Evolutionary conservation across 2,797 vertebrate genomes (phyloP), one percentile per base, ranked within the genome.

Genomic region (Eupleurogrammus muticus): DNA sequence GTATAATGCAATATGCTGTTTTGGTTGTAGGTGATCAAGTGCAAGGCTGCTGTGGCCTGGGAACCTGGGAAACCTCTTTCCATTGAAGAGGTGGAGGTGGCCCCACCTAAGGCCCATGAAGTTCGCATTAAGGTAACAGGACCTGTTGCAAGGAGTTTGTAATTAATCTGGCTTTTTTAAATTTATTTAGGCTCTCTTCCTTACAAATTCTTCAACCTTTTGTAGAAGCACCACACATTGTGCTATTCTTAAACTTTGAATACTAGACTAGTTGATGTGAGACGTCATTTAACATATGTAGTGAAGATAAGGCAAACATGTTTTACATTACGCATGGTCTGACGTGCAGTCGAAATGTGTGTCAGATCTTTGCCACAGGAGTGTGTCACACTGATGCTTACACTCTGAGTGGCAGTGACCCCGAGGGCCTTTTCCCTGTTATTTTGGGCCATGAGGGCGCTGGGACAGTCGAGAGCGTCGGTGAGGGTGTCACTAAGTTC

Each of bases 301-400:
- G 12, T 32, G 32, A 42, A 17, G 6, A 21, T 44, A 1, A 53
- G 34, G 50, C 38, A 20, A 13, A 51, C 0, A 4, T 28, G 5
- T 54, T 47, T 40, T 16, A 10, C 50, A 16, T 32, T 24, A 1
- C 10, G 16, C 1, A 40, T 16, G n/a, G 40, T 61, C 34, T 58
- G 21, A 59, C n/a, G 2, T 24, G 1, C 46, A n/a, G 32, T 34
- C 49, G 11, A 40, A 66, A 23, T 28, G n/a, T 20, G 21, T 73
- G 9, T 38, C 81, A 99, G 98, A 77, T 99, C 70, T 79, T 95
- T 64, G 96, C 98, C 49, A 98, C 98, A 9, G 97, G 94, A 0
- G 95, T 99, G 63, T 99, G 98, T 82, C 98, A 99, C 74, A 99
- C 98, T 0, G 98, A 99, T 20, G 95, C 97, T 50, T 97, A 98